Evolutionary conservation across 2,113 vertebrate species (phyloP).

Genomic region (Carollia perspicillata): DNA sequence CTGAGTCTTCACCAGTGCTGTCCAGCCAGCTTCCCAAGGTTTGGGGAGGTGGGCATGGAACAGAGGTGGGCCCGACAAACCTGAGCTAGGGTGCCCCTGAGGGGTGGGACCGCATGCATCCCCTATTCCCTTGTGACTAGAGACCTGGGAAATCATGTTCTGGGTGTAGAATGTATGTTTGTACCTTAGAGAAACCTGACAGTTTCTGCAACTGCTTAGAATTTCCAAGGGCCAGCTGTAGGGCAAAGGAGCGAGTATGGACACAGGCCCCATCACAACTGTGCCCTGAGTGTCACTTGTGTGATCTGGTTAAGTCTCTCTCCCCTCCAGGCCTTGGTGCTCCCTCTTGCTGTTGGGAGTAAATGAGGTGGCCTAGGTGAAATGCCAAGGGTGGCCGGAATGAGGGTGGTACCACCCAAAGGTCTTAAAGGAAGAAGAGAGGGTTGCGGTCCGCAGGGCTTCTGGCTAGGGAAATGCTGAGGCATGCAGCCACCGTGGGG

Average conservation of each 20-base stretch:
- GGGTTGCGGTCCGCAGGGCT: background rate
- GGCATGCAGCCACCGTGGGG: rapidly evolving
- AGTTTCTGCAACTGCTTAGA: rapidly evolving
- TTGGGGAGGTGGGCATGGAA: background rate
- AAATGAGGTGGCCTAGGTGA: background rate
- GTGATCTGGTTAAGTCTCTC: too few species aligned
- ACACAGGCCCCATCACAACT: background rate
- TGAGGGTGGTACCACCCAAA: background rate
- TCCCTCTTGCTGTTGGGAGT: too few species aligned
- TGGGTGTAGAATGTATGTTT: background rate
- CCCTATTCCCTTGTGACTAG: background rate
- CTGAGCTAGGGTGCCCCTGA: background rate
- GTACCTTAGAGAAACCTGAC: rapidly evolving
- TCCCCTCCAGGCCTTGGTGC: background rate
- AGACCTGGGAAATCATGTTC: background rate
- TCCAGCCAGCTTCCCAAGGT: background rate
- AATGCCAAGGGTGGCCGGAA: background rate
- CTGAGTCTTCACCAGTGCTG: background rate
- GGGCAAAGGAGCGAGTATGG: background rate
- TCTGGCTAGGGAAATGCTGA: background rate
- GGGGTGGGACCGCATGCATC: background rate
- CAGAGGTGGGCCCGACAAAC: background rate
- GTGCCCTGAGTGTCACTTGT: too few species aligned
- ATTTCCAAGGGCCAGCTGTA: too few species aligned
- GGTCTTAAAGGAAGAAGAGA: background rate